Percentiles rank a stretch among this genome's conserved stretches.
phyloP scores from a whole-genome alignment of 1,140 invertebrate genomes.

The Macrocentrus cingulum region DNA sequence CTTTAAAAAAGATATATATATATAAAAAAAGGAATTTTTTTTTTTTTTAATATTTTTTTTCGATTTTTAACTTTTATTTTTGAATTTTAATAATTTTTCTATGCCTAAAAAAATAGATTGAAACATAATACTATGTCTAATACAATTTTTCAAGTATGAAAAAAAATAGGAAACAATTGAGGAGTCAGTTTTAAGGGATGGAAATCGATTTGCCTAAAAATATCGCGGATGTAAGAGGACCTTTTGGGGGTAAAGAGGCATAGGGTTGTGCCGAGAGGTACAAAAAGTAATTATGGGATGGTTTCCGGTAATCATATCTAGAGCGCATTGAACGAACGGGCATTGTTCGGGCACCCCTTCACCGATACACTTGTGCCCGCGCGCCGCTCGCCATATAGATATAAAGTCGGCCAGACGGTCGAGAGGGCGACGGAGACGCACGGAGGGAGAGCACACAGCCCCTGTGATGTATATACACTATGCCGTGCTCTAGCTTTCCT shows the following conservation, averaged over 20 bases:
- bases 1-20: too few species aligned
- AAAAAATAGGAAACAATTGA: background rate
- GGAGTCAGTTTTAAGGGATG: too few species aligned
- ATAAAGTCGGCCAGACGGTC: slow-evolving; percentile 8
- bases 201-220: too few species aligned
- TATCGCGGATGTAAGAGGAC: background rate
- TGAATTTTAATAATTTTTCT: too few species aligned
- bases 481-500: background rate
- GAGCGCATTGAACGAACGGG: slow-evolving; percentile 54
- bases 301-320: slow-evolving; percentile 60
- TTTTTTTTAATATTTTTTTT: too few species aligned
- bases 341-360: slow-evolving; percentile 56
- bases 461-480: slow-evolving; percentile 5
- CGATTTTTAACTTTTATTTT: too few species aligned
- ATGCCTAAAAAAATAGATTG: too few species aligned
- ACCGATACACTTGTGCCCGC: slow-evolving; percentile 49
- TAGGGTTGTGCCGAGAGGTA: slow-evolving; percentile 34
- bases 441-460: slow-evolving; percentile 3
- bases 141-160: too few species aligned
- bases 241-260: background rate
- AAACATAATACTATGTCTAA: too few species aligned
- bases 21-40: too few species aligned
- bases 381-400: slow-evolving; percentile 15
- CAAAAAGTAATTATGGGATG: slow-evolving; percentile 59
- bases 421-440: slow-evolving; percentile 1